Evolutionary conservation across 2,797 vertebrate species (phyloP), one percentile per base, ranked within the genome.

Genomic region (Enteromius unitaeniatus): DNA sequence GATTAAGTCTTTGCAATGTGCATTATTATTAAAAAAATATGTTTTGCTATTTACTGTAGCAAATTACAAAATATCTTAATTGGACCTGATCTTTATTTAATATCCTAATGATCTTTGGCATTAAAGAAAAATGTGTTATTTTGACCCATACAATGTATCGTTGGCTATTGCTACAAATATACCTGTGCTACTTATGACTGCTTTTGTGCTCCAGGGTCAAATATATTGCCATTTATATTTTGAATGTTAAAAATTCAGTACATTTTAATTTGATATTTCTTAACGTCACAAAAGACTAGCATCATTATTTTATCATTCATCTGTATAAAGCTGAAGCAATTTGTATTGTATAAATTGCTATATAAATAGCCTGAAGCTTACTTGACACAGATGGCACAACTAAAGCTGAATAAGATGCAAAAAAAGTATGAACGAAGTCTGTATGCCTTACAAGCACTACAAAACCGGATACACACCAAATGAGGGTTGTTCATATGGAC

Each of bases 401-500:
- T 51, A 51, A 13, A 53, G 11, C 19, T 23, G 49, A 74, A 53
- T 74, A 14, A 37, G 21, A 34, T 51, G 28, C 28, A 51, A 31
- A 64, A 62, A 67, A 21, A 37, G 28, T 65, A 17, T 64, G 26
- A 31, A 65, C 0, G 15, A 65, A 9, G 17, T 67, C 31, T 34
- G 15, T 37, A 34, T 37, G 64, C 28, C 28, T 21, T 21, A 19
- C 7, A 67, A 37, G 9, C 3, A 23, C 19, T 9, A 9, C 55
- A 58, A 37, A 58, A 26, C 34, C 21, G 3, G 37, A 28, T 53
- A 23, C 53, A 58, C 13, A 49, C 1, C 26, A 40, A 40, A 76
- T 5, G 34, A 60, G 53, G 58, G 77, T 68, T 49, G 81, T 23
- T 47, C 65, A 53, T 78, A 85, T 53, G 65, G 55, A 9, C 60